Evolutionary conservation across 2,797 vertebrate genomes (phyloP).

Genomic region (Heteromormyrus szaboi): DNA sequence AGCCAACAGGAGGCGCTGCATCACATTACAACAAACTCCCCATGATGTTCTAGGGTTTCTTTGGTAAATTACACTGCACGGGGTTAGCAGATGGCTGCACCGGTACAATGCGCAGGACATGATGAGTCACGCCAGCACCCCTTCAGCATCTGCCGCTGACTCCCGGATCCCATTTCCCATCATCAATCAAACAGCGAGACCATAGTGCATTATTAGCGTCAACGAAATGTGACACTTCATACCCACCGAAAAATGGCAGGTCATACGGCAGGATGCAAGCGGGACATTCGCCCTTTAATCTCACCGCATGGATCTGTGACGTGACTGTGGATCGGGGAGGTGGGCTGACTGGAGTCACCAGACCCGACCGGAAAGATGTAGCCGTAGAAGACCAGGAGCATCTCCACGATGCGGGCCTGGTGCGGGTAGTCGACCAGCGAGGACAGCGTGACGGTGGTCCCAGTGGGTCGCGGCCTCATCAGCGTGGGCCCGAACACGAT

Average conservation of each 20-base stretch:
- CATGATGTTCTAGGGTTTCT: neutral
- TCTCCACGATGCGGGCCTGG: slow-evolving; percentile 86
- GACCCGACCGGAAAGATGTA: slow-evolving; percentile 65
- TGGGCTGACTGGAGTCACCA: slow-evolving; percentile 31
- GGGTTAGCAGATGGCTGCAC: neutral
- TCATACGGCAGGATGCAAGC: neutral
- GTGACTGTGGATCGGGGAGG: slow-evolving; percentile 24
- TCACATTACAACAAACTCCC: neutral
- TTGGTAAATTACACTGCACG: neutral
- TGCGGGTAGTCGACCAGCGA: slow-evolving; percentile 94
- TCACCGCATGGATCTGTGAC: neutral
- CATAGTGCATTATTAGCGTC: neutral
- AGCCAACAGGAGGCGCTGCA: neutral
- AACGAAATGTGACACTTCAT: neutral
- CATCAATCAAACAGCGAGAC: neutral
- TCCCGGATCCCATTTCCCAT: neutral
- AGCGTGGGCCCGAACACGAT: slow-evolving; percentile 91
- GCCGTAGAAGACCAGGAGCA: slow-evolving; percentile 80
- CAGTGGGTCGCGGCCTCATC: slow-evolving; percentile 83
- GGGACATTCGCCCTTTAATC: neutral
- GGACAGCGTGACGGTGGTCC: slow-evolving; percentile 85
- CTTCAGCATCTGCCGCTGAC: neutral
- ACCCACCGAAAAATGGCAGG: neutral
- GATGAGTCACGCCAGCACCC: neutral
- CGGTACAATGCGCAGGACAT: neutral